Evolutionary conservation across 2,113 vertebrate species (phyloP).

Genomic region (Tichodroma muraria): DNA sequence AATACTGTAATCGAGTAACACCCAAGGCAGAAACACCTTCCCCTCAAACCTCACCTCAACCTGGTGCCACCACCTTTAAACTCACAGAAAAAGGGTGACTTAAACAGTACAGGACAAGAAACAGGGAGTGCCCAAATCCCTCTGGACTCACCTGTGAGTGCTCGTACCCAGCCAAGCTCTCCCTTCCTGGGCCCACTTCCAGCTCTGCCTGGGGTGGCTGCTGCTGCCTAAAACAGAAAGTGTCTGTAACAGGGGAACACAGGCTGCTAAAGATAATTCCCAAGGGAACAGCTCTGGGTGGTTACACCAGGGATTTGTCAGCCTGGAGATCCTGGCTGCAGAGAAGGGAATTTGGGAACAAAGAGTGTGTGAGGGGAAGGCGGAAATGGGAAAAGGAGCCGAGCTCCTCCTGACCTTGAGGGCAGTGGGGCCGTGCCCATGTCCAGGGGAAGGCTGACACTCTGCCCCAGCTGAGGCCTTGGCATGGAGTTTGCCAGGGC

Average conservation of each 20-base stretch:
- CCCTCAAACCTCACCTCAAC: neutral
- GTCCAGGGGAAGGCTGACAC: conserved; percentile 77
- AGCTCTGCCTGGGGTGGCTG: conserved; percentile 79
- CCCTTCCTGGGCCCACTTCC: conserved; percentile 80
- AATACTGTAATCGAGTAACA: neutral
- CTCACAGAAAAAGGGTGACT: neutral
- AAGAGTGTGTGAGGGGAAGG: neutral
- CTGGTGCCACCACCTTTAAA: neutral
- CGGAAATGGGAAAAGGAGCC: neutral
- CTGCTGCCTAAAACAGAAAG: conserved; percentile 68
- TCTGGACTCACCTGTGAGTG: conserved; percentile 65
- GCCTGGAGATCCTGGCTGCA: neutral
- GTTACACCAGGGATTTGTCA: neutral
- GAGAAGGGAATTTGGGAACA: neutral
- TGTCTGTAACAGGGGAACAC: neutral
- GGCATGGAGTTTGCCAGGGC: conserved; percentile 79
- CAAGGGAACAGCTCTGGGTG: neutral
- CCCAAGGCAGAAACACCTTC: neutral
- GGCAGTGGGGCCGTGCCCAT: conserved; percentile 81
- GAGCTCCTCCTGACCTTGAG: conserved; percentile 79
- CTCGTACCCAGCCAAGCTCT: conserved; percentile 77
- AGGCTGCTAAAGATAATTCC: neutral
- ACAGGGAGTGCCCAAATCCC: neutral
- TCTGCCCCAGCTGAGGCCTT: conserved; percentile 82
- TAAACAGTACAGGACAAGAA: neutral